A percentile compares a stretch with the other conserved stretches of the same genome.
These are phyloP conservation scores for Bombus affinis DNA, from an alignment of 1,140 invertebrate species.

Conservation along the genomic window DNA sequence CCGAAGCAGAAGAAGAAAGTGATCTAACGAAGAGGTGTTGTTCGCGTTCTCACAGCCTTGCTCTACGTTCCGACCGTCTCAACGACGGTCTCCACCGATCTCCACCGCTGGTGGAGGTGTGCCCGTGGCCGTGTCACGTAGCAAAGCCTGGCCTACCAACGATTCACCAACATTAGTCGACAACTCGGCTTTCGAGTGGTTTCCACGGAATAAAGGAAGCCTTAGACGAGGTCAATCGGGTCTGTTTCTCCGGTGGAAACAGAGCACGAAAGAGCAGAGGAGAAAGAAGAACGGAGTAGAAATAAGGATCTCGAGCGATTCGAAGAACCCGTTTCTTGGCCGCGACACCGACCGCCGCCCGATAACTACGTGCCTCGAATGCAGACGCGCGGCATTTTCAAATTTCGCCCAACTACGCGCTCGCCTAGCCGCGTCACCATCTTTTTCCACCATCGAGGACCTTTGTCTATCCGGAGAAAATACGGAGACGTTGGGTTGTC, in stretches of 20 bases:
- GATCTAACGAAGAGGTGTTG: constrained; percentile 21
- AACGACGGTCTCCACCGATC: too few relatives aligned
- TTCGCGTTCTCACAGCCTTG: constrained; percentile 61
- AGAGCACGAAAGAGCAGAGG: background rate
- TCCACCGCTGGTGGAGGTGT: too few relatives aligned
- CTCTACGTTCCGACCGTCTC: background rate
- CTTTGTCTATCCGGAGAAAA: background rate
- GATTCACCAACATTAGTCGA: background rate
- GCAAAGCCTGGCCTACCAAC: background rate
- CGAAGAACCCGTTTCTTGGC: constrained; percentile 69
- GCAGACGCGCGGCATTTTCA: constrained; percentile 68
- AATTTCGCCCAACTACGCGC: constrained; percentile 67
- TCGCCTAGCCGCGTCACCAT: constrained; percentile 53
- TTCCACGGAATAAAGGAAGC: constrained; percentile 26
- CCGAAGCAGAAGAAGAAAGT: constrained; percentile 11
- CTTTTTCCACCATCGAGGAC: background rate
- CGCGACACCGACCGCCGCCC: constrained; percentile 55
- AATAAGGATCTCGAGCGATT: constrained; percentile 69
- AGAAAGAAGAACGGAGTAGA: background rate
- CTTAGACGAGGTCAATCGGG: constrained; percentile 49
- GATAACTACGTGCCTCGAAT: constrained; percentile 77
- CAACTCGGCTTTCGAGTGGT: background rate
- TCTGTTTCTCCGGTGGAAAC: constrained; percentile 44
- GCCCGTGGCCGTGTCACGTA: too few relatives aligned
- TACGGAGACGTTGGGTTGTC: too few relatives aligned